These are phyloP conservation scores for Tetranychus piercei DNA, from an alignment of 2,888 invertebrate genomes.

Conservation along the genomic window DNA sequence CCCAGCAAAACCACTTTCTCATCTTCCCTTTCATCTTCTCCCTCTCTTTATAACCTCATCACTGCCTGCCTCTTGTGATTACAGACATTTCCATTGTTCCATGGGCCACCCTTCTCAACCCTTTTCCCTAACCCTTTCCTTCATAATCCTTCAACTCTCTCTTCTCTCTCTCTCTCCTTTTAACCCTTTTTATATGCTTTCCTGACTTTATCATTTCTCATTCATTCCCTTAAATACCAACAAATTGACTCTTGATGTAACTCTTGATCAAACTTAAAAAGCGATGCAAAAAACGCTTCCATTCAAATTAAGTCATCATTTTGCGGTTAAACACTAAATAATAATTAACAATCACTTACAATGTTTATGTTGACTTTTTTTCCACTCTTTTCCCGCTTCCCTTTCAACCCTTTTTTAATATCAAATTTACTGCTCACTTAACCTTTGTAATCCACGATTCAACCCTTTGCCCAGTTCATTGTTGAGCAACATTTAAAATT, in stretches of 20 bases:
- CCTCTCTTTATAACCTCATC: background rate
- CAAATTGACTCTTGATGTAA: background rate
- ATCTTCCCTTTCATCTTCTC: background rate
- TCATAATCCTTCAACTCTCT: background rate
- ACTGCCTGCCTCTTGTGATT: background rate
- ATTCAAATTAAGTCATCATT: too few relatives aligned
- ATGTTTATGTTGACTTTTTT: background rate
- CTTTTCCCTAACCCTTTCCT: constrained; percentile 1
- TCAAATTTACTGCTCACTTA: background rate
- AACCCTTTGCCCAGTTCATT: too few relatives aligned
- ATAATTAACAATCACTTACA: too few relatives aligned
- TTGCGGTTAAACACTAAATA: too few relatives aligned
- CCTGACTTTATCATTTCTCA: background rate
- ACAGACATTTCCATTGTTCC: background rate
- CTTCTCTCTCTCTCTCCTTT: background rate
- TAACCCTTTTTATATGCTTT: background rate
- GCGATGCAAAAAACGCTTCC: background rate
- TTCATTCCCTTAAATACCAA: background rate
- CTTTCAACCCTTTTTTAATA: background rate
- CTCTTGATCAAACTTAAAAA: constrained; percentile 3
- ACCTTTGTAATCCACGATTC: too few relatives aligned
- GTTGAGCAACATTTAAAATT: too few relatives aligned
- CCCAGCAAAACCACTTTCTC: background rate
- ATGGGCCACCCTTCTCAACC: background rate
- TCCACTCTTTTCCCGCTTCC: background rate